Conservation (phyloP, 2,113 vertebrate genomes). For the Oryzias celebensis region DNA sequence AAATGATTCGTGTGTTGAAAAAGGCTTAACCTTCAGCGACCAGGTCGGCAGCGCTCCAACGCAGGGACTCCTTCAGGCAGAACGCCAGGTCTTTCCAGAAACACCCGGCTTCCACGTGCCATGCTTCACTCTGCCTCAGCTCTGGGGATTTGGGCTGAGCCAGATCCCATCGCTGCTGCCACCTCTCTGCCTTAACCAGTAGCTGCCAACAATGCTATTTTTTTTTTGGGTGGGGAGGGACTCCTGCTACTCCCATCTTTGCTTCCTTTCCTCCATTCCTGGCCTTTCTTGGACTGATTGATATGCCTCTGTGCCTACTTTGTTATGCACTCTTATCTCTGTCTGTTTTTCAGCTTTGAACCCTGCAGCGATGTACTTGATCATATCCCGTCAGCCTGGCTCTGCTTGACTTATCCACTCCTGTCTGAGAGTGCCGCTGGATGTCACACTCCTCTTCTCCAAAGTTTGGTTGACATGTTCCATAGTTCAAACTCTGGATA, state of each 20-base stretch:
- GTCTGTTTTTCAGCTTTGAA: constrained; percentile 50
- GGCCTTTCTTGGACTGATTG: constrained; percentile 9
- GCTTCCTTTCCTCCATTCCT: constrained; percentile 8
- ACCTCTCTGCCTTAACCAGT: constrained; percentile 10
- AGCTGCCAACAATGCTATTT: constrained; percentile 7
- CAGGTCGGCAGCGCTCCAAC: constrained; percentile 12
- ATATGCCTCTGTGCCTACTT: constrained; percentile 21
- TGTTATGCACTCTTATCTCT: constrained; percentile 12
- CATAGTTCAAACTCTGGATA: neutral
- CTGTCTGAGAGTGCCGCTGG: constrained; percentile 35
- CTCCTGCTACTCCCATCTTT: constrained; percentile 14
- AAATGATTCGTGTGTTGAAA: neutral
- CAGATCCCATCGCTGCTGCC: constrained; percentile 29
- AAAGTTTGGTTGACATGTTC: constrained; percentile 48
- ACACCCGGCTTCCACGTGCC: constrained; percentile 56
- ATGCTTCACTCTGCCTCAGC: constrained; percentile 55
- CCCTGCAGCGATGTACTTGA: constrained; percentile 41
- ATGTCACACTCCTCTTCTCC: constrained; percentile 39
- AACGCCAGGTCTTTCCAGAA: constrained; percentile 56
- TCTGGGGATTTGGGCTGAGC: constrained; percentile 50
- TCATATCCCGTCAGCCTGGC: constrained; percentile 42
- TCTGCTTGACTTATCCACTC: constrained; percentile 46
- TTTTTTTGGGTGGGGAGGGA: neutral
- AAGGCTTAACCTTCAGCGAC: constrained; percentile 15
- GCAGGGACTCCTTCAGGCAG: constrained; percentile 47